phyloP scores from a whole-genome alignment of 2,113 vertebrate genomes.

The Mormyrus lacerda region DNA sequence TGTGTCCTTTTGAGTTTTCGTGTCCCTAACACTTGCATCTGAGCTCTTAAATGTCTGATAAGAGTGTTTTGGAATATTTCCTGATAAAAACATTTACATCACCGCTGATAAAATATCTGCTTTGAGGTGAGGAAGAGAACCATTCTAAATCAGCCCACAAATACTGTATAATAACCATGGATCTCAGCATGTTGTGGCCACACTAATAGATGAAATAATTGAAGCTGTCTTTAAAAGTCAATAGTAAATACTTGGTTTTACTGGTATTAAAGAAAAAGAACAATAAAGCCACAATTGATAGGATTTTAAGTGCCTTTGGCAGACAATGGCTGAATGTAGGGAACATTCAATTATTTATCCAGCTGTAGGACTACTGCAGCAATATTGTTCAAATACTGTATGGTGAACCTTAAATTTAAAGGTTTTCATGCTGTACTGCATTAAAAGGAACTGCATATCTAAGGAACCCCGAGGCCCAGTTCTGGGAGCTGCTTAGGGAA shows the following conservation, averaged over 20 bases:
- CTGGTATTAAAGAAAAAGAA: background rate
- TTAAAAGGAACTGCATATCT: background rate
- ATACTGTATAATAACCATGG: background rate
- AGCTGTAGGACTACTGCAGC: background rate
- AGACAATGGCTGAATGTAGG: background rate
- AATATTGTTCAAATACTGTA: background rate
- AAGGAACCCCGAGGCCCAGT: background rate
- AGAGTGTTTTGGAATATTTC: background rate
- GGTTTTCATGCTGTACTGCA: background rate
- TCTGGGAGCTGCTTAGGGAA: background rate
- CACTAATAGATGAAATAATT: background rate
- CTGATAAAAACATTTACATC: background rate
- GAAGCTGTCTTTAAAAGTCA: background rate
- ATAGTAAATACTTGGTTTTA: background rate
- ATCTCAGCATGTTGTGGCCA: background rate
- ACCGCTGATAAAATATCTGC: background rate
- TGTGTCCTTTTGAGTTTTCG: constrained; percentile 7
- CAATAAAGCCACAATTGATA: background rate
- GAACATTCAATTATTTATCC: background rate
- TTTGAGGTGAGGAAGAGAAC: background rate
- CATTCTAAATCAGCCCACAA: background rate
- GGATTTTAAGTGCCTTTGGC: background rate
- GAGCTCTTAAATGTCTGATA: constrained; percentile 5
- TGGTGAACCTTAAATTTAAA: background rate
- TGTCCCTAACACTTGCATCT: background rate